phyloP scores from a whole-genome alignment of 2,888 invertebrate species.

The Abrostola tripartita region DNA sequence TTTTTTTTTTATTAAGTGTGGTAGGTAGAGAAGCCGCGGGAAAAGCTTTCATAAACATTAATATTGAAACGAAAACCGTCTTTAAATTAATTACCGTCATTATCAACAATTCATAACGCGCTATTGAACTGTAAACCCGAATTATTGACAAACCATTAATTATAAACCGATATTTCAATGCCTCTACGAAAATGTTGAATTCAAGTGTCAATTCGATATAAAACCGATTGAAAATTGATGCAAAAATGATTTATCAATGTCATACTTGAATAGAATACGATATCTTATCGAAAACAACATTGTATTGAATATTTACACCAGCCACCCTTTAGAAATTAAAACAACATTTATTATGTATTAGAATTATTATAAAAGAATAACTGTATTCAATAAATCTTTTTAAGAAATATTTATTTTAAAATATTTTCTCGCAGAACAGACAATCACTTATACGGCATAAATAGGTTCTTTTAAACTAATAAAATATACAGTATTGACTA shows the following conservation, averaged over 20 bases:
- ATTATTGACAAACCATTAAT: not conserved
- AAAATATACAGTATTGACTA: too few species aligned
- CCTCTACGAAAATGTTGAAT: conserved; percentile 6
- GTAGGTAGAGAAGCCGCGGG: too few species aligned
- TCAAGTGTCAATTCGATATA: conserved; percentile 10
- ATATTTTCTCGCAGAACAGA: too few species aligned
- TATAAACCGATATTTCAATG: not conserved
- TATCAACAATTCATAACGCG: not conserved
- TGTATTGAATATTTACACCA: too few species aligned
- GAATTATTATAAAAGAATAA: too few species aligned
- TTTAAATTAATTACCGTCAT: not conserved
- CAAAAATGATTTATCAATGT: conserved; percentile 16
- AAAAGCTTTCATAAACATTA: not conserved
- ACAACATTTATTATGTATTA: too few species aligned
- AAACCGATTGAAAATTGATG: conserved; percentile 1
- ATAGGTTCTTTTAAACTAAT: too few species aligned
- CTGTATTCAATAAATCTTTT: too few species aligned
- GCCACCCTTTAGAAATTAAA: too few species aligned
- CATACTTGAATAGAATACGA: conserved; percentile 2
- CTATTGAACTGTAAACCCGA: not conserved
- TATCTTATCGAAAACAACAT: not conserved
- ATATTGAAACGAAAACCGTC: not conserved
- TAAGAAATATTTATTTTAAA: too few species aligned
- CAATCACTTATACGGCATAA: too few species aligned
- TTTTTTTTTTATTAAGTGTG: too few species aligned